Evolutionary conservation across 1,140 invertebrate species (phyloP), one percentile per base, ranked within the genome.

Genomic region (Galleria mellonella): DNA sequence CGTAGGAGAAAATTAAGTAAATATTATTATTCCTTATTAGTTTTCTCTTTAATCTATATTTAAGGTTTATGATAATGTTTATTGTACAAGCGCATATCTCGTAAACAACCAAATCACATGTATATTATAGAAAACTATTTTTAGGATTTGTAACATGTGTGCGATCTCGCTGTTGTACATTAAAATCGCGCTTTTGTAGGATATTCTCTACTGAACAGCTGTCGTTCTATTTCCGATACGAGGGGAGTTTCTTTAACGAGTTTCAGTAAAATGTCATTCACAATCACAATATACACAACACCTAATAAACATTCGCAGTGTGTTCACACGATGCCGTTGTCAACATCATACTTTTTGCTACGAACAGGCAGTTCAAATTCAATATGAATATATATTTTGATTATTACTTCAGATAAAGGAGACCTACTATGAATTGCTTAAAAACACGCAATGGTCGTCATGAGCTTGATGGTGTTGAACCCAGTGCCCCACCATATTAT

Each of bases 201-300:
- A 69, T 70, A 70, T 70, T 68, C 61, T 54, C 43, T 40, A 54
- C 55, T 51, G 50, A 72, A 81, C 78, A 79, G 76, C 81, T 84
- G 81, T 78, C 72, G 63, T 68, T 67, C 68, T 78, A 82, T 81
- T 82, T 82, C 64, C 58, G 72, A 65, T 50, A 51, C 54, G 57
- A 61, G 65, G 63, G 69, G 70, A 67, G 59, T 50, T 38, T 63
- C 63, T 68, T 32, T 38, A 47, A 46, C 14, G 31, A 35, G 43
- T 40, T 36, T 39, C 43, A 37, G 32, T 28, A 11, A 41, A 32
- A 12, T 44, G 42, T 37, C 42, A 36, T 37, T 44, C 15, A 33
- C 35, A 40, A 29, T 40, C 36, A 38, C 36, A 23, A 38, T 17
- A 9, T 38, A 38, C 17, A 23, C 17, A 23, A 23, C 17, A 6